Base-by-base conservation (phyloP, 2,113 vertebrate genomes). In the Semicossyphus pulcher region DNA sequence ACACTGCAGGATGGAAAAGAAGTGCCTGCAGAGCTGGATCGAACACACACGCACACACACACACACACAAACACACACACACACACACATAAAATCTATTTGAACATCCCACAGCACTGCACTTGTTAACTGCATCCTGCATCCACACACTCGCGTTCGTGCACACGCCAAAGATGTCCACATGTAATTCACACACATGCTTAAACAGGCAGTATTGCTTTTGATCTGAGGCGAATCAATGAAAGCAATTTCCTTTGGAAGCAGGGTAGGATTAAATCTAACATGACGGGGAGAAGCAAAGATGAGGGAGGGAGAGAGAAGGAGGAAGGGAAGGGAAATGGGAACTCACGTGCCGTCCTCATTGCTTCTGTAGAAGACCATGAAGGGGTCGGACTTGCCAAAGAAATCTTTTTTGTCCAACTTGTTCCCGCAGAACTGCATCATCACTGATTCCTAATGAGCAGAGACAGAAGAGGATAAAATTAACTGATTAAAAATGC, bases 321-420 rank as follows among this genome's bases (percentile, higher is more conserved):
- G 32, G 26, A 25, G 20, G 39, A 49, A 28, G 11, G 21, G 39
- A 2, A 20, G 10, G 31, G n/a, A 34, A 12, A 47, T 54, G 59
- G 59, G 18, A 42, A 92, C 90, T 90, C 89, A 96, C 96, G 95
- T 95, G 91, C 95, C 91, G 56, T 96, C 96, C 89, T 96, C 96
- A 36, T 96, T 96, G 91, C 96, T 96, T 78, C 96, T 86, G 87
- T 94, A 92, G 91, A 96, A 96, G 36, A 96, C 94, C 69, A 96
- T 91, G 83, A 96, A 96, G 45, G 96, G 96, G 81, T 96, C 96
- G 0, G 96, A 96, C 84, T 96, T 96, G 60, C 96, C 96, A 29
- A 96, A 96, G 90, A 96, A 96, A 86, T 96, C 95, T 80, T 96
- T 96, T 88, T 96, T 96, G 92, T 96, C 96, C 61, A 96, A 75